Base-by-base conservation (phyloP, 1,140 invertebrate genomes). In the Gryon sp. region DNA sequence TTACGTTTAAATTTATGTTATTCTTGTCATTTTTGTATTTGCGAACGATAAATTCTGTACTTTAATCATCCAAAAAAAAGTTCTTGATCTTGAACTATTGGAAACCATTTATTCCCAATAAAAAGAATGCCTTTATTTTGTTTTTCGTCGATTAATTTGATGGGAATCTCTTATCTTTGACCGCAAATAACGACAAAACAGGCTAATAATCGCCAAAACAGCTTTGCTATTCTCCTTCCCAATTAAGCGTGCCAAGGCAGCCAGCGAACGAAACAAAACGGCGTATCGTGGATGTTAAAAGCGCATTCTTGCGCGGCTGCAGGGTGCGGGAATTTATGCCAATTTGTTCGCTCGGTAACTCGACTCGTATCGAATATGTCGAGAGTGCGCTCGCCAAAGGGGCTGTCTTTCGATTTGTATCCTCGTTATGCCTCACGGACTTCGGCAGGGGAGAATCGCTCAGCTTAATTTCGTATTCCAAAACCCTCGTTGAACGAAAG, bases 401-500 rank as follows among this genome's bases (percentile, higher is more conserved):
- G 48, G 57, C 78, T 77, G 78, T 70, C 68, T 81, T 85, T 84
- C 83, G 83, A 83, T 85, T 84, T 85, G 81, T 82, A 80, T 77
- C 81, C 84, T 85, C 80, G 84, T 84, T 84, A 83, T 76, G 57
- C 43, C 79, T 79, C 80, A 66, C 45, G 52, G 50, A 34, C 57
- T 65, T 57, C 43, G 46, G 38, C 48, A 53, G 36, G 65, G 59
- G 36, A 70, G 50, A 45, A 18, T 19, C 16, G n/a, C 38, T 59
- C 50, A 59, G 69, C 80, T 83, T 84, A 85, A 85, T 85, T 84
- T 84, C 77, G 84, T 81, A 85, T 85, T 85, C 83, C 72, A 46
- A 76, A 73, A 65, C 52, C 36, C 36, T 62, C 48, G 65, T n/a
- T 12, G 32, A 12, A 63, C 24, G 57, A 57, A 73, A 63, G 66